Percentiles rank a stretch among this genome's conserved stretches.
phyloP scores from a whole-genome alignment of 2,888 invertebrate species.

The Nematopogon swammerdamellus region DNA sequence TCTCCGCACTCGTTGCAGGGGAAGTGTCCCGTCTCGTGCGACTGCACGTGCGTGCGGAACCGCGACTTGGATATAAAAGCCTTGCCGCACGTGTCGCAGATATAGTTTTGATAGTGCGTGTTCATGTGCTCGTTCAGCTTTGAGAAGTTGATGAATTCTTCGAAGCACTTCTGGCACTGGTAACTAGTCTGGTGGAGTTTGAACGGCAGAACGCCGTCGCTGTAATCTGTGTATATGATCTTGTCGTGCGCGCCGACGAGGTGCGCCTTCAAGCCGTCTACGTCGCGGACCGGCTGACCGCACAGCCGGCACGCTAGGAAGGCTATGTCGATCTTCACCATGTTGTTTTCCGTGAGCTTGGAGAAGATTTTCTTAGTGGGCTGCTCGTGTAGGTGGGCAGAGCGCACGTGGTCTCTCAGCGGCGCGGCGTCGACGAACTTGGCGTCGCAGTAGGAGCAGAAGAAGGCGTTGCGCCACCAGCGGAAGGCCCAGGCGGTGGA shows the following conservation, averaged over 20 bases:
- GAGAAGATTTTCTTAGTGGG: conserved; percentile 33
- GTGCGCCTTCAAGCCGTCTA: conserved; percentile 33
- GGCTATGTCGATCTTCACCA: conserved; percentile 42
- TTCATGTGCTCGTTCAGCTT: conserved; percentile 46
- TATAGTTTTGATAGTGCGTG: conserved; percentile 36
- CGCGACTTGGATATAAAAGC: conserved; percentile 37
- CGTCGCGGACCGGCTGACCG: conserved; percentile 17
- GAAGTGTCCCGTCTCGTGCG: conserved; percentile 32
- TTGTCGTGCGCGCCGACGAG: conserved; percentile 23
- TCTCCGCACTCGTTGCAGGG: conserved; percentile 36
- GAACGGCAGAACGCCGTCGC: conserved; percentile 42
- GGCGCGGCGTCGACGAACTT: conserved; percentile 30
- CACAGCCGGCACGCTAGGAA: conserved; percentile 34
- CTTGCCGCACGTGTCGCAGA: conserved; percentile 43
- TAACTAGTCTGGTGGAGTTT: conserved; percentile 23
- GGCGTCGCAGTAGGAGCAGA: conserved; percentile 37
- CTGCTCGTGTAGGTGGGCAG: conserved; percentile 22
- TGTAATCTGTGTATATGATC: conserved; percentile 22
- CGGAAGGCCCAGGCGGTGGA: conserved; percentile 47
- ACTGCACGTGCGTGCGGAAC: conserved; percentile 37
- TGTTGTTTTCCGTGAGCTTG: conserved; percentile 41
- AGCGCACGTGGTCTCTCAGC: conserved; percentile 26
- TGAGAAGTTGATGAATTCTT: conserved; percentile 24
- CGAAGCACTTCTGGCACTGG: conserved; percentile 33
- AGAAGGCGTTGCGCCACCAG: conserved; percentile 40